phyloP scores from a whole-genome alignment of 2,888 invertebrate genomes.

The Drosophila lacicola region DNA sequence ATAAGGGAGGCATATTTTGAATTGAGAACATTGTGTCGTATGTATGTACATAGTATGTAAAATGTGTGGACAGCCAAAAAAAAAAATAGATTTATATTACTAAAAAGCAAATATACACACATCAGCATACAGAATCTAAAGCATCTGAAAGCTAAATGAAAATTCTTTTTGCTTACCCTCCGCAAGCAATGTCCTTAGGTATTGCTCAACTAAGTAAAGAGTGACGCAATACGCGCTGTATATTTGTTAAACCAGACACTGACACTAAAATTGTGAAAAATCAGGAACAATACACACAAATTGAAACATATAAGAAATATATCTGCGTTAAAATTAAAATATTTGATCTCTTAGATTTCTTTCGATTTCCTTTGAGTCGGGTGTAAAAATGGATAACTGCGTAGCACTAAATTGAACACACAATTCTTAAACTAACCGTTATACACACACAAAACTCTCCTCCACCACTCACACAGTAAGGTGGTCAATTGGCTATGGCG shows the following conservation, averaged over 20 bases:
- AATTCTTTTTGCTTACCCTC: constrained; percentile 37
- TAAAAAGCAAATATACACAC: too few species aligned
- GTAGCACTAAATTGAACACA: constrained; percentile 27
- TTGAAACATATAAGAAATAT: constrained; percentile 2
- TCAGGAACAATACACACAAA: constrained; percentile 18
- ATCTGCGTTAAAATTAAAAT: constrained; percentile 4
- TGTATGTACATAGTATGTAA: too few species aligned
- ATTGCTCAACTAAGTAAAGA: constrained; percentile 21
- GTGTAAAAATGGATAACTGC: constrained; percentile 30
- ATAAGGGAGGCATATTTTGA: too few species aligned
- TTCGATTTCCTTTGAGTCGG: not conserved
- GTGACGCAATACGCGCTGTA: constrained; percentile 53
- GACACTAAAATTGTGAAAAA: constrained; percentile 4
- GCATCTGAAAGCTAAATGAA: too few species aligned
- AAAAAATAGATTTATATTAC: too few species aligned
- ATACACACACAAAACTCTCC: constrained; percentile 70
- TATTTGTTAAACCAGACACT: constrained; percentile 10
- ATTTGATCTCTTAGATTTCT: not conserved
- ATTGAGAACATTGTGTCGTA: too few species aligned
- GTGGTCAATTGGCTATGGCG: constrained; percentile 39
- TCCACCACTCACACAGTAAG: constrained; percentile 45
- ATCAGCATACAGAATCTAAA: too few species aligned
- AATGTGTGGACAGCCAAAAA: too few species aligned
- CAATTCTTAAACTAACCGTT: constrained; percentile 67
- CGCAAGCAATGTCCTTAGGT: constrained; percentile 34